phyloP scores from a whole-genome alignment of 1,140 invertebrate genomes.

The Saccostrea glomerata region DNA sequence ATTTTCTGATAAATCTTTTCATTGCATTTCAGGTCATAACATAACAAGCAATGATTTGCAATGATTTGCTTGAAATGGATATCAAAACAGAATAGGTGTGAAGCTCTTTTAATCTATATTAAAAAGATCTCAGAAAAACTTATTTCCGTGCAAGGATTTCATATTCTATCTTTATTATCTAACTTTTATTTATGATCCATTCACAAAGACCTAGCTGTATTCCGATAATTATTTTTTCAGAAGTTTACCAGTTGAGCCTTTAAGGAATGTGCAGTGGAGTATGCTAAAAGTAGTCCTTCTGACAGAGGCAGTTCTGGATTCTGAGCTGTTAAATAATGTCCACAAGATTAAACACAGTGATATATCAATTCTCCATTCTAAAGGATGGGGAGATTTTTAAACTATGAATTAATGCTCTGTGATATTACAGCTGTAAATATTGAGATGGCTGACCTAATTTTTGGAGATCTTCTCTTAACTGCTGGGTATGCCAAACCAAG shows the following conservation, averaged over 20 bases:
- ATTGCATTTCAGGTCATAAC: background rate
- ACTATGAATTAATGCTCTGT: background rate
- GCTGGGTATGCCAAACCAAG: conserved; percentile 77
- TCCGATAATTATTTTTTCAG: too few species aligned
- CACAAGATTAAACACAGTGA: background rate
- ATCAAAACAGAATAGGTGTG: background rate
- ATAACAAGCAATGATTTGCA: background rate
- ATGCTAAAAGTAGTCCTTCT: conserved; percentile 75
- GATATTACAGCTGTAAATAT: background rate
- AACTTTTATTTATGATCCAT: too few species aligned
- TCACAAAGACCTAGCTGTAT: too few species aligned
- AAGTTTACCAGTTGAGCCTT: conserved; percentile 66
- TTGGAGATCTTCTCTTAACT: conserved; percentile 74
- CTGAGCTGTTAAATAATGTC: conserved; percentile 64
- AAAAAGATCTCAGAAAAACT: too few species aligned
- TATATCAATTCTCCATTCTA: background rate
- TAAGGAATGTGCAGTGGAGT: conserved; percentile 72
- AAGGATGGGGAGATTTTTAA: too few species aligned
- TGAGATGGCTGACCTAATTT: conserved; percentile 71
- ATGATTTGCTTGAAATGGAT: background rate
- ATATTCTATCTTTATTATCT: too few species aligned
- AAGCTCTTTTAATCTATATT: too few species aligned
- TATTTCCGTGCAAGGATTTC: too few species aligned
- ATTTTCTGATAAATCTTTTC: background rate
- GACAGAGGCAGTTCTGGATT: conserved; percentile 56